These are phyloP conservation scores for Bothrops jararaca DNA, from an alignment of 2,113 vertebrate species.

Conservation along the genomic window DNA sequence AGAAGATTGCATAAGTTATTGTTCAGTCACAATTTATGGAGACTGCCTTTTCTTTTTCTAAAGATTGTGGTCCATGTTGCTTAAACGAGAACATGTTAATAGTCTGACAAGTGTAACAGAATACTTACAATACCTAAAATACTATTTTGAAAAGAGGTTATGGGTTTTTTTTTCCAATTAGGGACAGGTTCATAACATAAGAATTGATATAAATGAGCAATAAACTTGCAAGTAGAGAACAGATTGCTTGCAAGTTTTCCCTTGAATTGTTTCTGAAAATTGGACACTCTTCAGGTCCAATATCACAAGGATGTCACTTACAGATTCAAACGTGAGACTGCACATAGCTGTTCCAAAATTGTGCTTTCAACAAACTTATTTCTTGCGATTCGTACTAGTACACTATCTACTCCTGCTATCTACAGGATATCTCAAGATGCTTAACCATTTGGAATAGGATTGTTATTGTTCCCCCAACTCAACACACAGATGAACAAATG, in stretches of 20 bases:
- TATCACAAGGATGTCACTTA: not conserved
- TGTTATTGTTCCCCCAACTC: not conserved
- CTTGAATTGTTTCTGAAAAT: not conserved
- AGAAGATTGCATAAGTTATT: not conserved
- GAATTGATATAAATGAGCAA: slow-evolving; percentile 31
- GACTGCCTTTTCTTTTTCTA: not conserved
- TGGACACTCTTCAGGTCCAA: not conserved
- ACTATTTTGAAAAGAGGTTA: slow-evolving; percentile 24
- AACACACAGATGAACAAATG: not conserved
- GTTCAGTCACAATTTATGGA: not conserved
- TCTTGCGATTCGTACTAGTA: not conserved
- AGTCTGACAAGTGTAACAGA: slow-evolving; percentile 10
- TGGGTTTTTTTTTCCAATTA: not conserved
- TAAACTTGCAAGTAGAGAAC: not conserved
- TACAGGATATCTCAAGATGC: not conserved
- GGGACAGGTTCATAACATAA: not conserved
- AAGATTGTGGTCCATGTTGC: slow-evolving; percentile 12
- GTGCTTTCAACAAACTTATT: not conserved
- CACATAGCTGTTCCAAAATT: not conserved
- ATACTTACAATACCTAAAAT: not conserved
- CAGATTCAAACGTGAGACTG: not conserved
- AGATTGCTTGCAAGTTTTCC: not conserved
- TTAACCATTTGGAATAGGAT: not conserved
- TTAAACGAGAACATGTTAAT: slow-evolving; percentile 1
- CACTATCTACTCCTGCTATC: not conserved